Conservation (phyloP, 2,797 vertebrate genomes). For the Sylvia borin region DNA sequence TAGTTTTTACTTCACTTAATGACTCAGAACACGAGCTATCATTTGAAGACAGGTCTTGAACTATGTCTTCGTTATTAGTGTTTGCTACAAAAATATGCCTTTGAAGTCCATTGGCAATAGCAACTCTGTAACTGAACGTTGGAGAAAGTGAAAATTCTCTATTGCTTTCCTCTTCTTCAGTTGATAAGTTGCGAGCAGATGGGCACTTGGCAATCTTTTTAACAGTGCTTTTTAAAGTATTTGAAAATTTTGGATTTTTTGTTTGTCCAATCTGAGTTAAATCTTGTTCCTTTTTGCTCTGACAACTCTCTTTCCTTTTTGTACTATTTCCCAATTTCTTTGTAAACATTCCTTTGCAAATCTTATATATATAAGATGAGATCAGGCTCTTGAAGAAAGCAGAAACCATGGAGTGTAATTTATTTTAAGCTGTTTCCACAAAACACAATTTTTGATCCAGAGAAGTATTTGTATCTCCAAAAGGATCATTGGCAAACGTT, state of each 20-base stretch:
- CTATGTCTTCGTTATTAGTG: slow-evolving; percentile 85
- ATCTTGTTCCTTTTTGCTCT: slow-evolving; percentile 88
- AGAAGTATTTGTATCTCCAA: slow-evolving; percentile 41
- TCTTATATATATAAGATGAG: slow-evolving; percentile 91
- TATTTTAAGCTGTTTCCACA: slow-evolving; percentile 71
- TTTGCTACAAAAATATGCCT: slow-evolving; percentile 81
- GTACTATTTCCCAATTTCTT: slow-evolving; percentile 96
- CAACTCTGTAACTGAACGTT: slow-evolving; percentile 96
- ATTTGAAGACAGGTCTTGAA: slow-evolving; percentile 88
- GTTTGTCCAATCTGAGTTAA: slow-evolving; percentile 81
- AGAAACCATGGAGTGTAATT: slow-evolving; percentile 94
- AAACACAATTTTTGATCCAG: slow-evolving; percentile 21
- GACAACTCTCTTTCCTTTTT: slow-evolving; percentile 91
- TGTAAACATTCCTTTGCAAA: slow-evolving; percentile 99
- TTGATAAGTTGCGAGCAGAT: slow-evolving; percentile 89
- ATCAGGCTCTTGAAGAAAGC: slow-evolving; percentile 88
- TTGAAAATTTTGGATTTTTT: slow-evolving; percentile 88
- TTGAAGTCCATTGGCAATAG: slow-evolving; percentile 95
- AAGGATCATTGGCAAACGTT: slow-evolving; percentile 38
- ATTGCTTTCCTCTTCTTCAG: slow-evolving; percentile 85
- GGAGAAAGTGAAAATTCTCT: slow-evolving; percentile 94
- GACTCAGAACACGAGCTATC: slow-evolving; percentile 90
- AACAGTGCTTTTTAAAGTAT: slow-evolving; percentile 92
- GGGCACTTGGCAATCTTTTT: slow-evolving; percentile 94
- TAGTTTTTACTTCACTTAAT: slow-evolving; percentile 85